Conservation (phyloP, 1,140 invertebrate genomes). For the Drosophila rufa region DNA sequence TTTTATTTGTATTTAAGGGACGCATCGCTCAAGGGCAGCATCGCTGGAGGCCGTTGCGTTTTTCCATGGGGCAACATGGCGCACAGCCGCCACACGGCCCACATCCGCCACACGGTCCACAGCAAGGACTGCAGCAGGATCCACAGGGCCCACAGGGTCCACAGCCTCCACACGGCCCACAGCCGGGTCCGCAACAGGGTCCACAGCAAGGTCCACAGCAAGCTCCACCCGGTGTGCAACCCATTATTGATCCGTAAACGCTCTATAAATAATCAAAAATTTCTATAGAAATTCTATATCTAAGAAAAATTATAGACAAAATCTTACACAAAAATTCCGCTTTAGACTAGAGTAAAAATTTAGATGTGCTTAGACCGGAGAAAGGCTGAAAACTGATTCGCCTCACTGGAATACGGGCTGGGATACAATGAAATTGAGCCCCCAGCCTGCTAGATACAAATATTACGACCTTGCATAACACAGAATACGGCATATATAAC, state of each 20-base stretch:
- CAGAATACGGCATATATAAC: too few species aligned
- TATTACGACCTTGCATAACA: background rate
- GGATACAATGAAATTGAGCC: background rate
- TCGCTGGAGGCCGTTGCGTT: constrained; percentile 11
- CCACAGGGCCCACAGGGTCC: constrained; percentile 4
- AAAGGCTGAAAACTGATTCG: constrained; percentile 8
- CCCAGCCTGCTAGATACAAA: background rate
- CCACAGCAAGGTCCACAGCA: constrained; percentile 35
- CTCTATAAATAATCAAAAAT: background rate
- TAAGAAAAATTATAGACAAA: too few species aligned
- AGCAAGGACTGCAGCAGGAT: constrained; percentile 9
- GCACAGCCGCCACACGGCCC: constrained; percentile 4
- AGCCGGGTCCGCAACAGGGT: constrained; percentile 10
- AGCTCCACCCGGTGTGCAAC: constrained; percentile 31
- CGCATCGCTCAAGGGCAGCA: background rate
- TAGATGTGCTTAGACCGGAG: background rate
- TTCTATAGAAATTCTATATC: background rate
- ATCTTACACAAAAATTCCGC: background rate
- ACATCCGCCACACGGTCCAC: constrained; percentile 2
- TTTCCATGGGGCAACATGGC: constrained; percentile 18
- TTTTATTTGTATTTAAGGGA: background rate
- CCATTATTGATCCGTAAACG: constrained; percentile 31
- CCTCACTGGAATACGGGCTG: fast-evolving
- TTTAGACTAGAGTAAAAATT: background rate
- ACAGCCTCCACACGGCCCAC: constrained; percentile 34